phyloP scores from a whole-genome alignment of 2,113 vertebrate species.

The Chiloscyllium plagiosum region DNA sequence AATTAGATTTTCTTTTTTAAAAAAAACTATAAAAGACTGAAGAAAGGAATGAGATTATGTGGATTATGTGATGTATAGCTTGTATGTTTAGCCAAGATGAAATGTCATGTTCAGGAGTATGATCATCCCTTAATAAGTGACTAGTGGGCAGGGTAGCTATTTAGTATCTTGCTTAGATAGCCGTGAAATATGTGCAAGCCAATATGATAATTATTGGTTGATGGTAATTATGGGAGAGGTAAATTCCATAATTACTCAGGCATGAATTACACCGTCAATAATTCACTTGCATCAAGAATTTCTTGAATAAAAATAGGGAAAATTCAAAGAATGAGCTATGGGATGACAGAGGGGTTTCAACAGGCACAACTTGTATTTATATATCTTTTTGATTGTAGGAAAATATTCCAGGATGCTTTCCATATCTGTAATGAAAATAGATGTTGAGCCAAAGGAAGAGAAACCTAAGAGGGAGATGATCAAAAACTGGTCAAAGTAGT shows the following conservation, averaged over 20 bases:
- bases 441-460: background rate
- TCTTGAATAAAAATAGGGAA: background rate
- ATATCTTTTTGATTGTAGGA: background rate
- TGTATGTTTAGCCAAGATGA: background rate
- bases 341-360: background rate
- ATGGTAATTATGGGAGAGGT: background rate
- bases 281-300: background rate
- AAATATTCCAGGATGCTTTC: background rate
- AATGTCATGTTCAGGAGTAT: background rate
- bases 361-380: background rate
- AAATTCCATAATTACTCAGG: background rate
- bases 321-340: background rate
- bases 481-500: background rate
- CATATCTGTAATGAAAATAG: background rate
- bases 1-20: background rate
- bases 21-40: background rate
- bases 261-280: background rate
- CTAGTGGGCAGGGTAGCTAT: background rate
- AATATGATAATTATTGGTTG: background rate
- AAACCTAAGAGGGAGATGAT: background rate
- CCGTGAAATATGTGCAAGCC: background rate
- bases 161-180: background rate
- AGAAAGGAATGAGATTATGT: background rate
- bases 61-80: background rate
- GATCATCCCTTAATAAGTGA: background rate